A percentile compares a stretch with the other conserved stretches of the same genome.
phyloP scores from a whole-genome alignment of 1,140 invertebrate genomes.

The Meloidogyne chitwoodi region DNA sequence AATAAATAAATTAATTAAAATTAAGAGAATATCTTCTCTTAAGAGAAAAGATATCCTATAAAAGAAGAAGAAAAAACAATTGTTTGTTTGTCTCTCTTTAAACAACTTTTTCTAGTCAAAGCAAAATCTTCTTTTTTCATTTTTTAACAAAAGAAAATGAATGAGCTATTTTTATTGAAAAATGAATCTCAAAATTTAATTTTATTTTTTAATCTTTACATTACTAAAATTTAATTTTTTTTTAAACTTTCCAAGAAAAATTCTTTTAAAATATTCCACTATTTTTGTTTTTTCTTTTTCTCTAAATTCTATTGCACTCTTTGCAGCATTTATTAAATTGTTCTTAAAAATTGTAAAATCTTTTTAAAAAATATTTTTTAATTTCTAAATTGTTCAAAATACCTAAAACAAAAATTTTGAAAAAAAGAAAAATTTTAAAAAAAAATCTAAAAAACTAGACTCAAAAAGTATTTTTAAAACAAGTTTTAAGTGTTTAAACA shows the following conservation, averaged over 20 bases:
- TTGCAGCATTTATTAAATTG: too few relatives aligned
- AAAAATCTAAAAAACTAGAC: too few relatives aligned
- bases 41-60: too few relatives aligned
- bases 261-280: background rate
- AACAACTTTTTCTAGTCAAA: too few relatives aligned
- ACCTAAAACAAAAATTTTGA: background rate
- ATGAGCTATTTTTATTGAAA: too few relatives aligned
- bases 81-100: too few relatives aligned
- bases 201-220: too few relatives aligned
- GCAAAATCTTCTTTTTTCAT: too few relatives aligned
- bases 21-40: too few relatives aligned
- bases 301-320: background rate
- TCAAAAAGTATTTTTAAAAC: background rate
- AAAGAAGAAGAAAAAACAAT: too few relatives aligned
- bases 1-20: too few relatives aligned
- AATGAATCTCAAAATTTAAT: background rate
- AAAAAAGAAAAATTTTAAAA: background rate
- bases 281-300: background rate
- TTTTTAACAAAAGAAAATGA: too few relatives aligned
- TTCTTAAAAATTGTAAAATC: background rate
- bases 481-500: background rate
- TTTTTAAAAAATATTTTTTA: background rate
- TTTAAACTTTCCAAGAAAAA: background rate
- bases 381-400: background rate
- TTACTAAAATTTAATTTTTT: background rate